Percentiles rank a stretch among this genome's conserved stretches.
These are phyloP conservation scores for Gymnoscelis rufifasciata DNA, from an alignment of 2,888 invertebrate genomes.

Conservation along the genomic window DNA sequence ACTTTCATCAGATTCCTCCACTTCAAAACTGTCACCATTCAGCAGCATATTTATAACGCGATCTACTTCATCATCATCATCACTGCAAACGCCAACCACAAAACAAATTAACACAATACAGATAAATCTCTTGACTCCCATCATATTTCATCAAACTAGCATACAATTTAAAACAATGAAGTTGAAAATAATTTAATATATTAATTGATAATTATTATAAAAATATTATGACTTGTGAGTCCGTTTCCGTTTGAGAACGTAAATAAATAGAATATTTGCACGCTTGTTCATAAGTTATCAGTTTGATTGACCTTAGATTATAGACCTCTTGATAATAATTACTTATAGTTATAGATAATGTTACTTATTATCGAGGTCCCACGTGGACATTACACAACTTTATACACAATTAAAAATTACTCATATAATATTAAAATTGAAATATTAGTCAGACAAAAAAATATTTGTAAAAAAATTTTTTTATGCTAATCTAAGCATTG, in stretches of 20 bases:
- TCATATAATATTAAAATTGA: too few species aligned
- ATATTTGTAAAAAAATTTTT: too few species aligned
- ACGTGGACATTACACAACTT: too few species aligned
- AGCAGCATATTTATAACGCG: constrained; percentile 42
- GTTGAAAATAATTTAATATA: background rate
- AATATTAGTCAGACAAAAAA: too few species aligned
- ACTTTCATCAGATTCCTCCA: constrained; percentile 20
- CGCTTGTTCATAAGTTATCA: background rate
- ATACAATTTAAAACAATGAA: constrained; percentile 1
- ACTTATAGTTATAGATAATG: too few species aligned
- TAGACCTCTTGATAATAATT: background rate
- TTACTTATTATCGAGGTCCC: too few species aligned
- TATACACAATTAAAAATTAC: too few species aligned
- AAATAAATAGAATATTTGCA: background rate
- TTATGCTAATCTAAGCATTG: too few species aligned
- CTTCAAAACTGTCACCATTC: constrained; percentile 35
- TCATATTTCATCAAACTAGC: too few species aligned
- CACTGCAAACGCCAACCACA: constrained; percentile 3
- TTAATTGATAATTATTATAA: too few species aligned
- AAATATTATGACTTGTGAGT: background rate
- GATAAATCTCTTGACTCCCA: too few species aligned
- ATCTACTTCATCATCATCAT: constrained; percentile 38
- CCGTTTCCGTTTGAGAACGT: background rate
- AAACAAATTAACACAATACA: constrained; percentile 9
- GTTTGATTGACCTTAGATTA: background rate